A percentile compares a stretch with the other conserved stretches of the same genome.
Conservation (phyloP, 2,888 invertebrate species). For the Lumbricus terrestris region DNA sequence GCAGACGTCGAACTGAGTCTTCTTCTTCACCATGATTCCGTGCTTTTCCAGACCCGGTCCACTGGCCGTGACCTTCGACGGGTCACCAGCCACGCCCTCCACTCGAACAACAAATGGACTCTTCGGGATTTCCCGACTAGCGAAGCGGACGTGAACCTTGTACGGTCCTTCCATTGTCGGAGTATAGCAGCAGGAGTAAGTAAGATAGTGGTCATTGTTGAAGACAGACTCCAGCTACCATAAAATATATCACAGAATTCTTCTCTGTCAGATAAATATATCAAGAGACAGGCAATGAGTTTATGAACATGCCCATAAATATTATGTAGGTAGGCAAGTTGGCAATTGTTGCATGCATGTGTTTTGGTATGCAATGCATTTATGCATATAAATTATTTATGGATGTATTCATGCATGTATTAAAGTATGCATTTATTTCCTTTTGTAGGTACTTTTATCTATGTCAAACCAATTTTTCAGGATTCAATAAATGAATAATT, state of each 20-base stretch:
- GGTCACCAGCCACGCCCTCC: constrained; percentile 77
- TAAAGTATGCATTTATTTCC: too few species aligned
- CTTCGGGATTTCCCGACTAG: constrained; percentile 77
- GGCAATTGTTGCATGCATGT: too few species aligned
- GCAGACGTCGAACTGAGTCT: constrained; percentile 78
- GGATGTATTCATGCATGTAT: too few species aligned
- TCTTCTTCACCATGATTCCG: constrained; percentile 72
- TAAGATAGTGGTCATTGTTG: constrained; percentile 79
- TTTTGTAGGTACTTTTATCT: too few species aligned
- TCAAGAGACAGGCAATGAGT: too few species aligned
- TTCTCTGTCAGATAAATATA: not conserved
- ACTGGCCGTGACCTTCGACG: constrained; percentile 74
- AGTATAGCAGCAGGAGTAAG: constrained; percentile 77
- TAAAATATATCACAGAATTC: not conserved
- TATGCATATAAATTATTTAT: too few species aligned
- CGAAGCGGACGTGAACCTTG: constrained; percentile 73
- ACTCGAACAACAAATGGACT: constrained; percentile 76
- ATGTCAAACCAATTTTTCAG: too few species aligned
- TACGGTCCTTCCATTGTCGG: constrained; percentile 76
- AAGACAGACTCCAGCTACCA: constrained; percentile 73
- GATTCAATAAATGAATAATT: too few species aligned
- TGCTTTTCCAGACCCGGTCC: constrained; percentile 78
- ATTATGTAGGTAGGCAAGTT: too few species aligned
- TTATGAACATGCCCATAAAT: too few species aligned
- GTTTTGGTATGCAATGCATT: too few species aligned